phyloP scores from a whole-genome alignment of 2,888 invertebrate species.

The Prenolepis imparis region DNA sequence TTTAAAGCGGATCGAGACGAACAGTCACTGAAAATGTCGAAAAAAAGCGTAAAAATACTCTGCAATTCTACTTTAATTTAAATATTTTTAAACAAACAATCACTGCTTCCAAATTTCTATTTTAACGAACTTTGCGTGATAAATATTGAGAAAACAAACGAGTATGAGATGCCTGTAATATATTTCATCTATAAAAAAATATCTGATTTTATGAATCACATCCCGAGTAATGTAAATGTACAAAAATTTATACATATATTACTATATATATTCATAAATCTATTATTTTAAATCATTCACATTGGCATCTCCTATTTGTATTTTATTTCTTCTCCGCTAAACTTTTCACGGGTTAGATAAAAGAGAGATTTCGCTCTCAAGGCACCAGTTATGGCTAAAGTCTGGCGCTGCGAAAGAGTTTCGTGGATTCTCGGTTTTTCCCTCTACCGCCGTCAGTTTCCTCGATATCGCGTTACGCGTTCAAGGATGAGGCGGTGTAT shows the following conservation, averaged over 20 bases:
- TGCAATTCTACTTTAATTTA: not conserved
- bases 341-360: constrained; percentile 26
- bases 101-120: not conserved
- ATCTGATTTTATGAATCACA: not conserved
- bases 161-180: not conserved
- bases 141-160: not conserved
- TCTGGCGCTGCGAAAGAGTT: constrained; percentile 33
- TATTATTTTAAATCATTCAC: constrained; percentile 4
- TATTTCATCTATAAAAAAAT: not conserved
- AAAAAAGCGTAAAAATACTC: not conserved
- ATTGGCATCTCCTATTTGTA: constrained; percentile 16
- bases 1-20: not conserved
- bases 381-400: constrained; percentile 16
- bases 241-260: not conserved
- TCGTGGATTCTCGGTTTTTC: constrained; percentile 61
- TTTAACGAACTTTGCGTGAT: not conserved
- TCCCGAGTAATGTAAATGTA: not conserved
- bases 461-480: constrained; percentile 52
- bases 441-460: constrained; percentile 51
- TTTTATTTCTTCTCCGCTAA: constrained; percentile 4
- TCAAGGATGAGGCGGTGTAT: constrained; percentile 40
- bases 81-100: not conserved
- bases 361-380: constrained; percentile 17
- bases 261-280: too few species aligned
- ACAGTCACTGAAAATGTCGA: not conserved